phyloP scores from a whole-genome alignment of 2,797 vertebrate genomes.

The Somateria mollissima region DNA sequence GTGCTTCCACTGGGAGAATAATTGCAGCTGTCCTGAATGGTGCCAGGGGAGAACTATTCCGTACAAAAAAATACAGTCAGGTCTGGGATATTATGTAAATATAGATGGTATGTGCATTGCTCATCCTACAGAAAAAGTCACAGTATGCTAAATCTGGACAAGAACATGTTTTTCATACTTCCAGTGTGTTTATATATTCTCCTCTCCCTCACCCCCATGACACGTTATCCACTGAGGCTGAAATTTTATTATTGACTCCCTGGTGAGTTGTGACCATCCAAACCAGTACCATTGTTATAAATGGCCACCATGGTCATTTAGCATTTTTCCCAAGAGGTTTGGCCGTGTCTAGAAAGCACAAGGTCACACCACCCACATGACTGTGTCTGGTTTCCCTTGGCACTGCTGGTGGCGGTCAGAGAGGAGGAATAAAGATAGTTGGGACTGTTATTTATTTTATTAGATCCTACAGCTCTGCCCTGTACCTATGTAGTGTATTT shows the following conservation, averaged over 20 bases:
- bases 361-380: neutral
- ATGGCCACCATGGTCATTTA: neutral
- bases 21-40: neutral
- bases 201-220: neutral
- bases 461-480: neutral
- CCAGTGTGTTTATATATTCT: neutral
- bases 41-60: neutral
- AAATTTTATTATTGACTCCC: neutral
- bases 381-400: neutral
- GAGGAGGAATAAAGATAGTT: neutral
- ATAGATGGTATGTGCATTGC: neutral
- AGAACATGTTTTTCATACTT: neutral
- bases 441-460: neutral
- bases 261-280: neutral
- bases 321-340: neutral
- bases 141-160: neutral
- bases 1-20: neutral
- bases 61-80: neutral
- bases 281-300: accelerated
- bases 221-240: neutral
- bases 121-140: neutral
- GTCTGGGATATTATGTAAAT: neutral
- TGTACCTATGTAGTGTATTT: neutral
- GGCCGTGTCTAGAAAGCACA: accelerated
- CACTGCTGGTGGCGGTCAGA: neutral